Conservation (phyloP, 2,113 vertebrate species). For the Hucho hucho region DNA sequence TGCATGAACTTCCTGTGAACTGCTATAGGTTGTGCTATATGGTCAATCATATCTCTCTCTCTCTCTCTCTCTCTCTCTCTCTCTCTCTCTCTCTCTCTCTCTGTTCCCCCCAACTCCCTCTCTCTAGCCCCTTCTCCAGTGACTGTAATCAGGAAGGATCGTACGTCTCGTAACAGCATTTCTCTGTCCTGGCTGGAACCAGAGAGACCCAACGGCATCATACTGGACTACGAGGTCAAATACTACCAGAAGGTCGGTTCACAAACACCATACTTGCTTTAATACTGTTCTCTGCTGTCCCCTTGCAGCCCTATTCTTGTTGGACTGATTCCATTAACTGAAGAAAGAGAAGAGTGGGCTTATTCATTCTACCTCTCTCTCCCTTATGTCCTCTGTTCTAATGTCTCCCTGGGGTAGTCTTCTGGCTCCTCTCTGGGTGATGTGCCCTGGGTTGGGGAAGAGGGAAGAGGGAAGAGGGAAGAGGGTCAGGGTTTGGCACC, state of each 20-base stretch:
- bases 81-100: slow-evolving; percentile 32
- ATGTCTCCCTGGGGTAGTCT: too few relatives aligned
- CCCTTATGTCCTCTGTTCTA: too few relatives aligned
- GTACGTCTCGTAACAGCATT: slow-evolving; percentile 91
- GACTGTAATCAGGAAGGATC: slow-evolving; percentile 88
- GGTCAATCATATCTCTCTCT: slow-evolving; percentile 20
- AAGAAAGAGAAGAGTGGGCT: too few relatives aligned
- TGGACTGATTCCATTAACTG: too few relatives aligned
- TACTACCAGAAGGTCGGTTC: slow-evolving; percentile 97
- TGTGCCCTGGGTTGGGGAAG: slow-evolving; percentile 16
- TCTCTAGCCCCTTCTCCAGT: slow-evolving; percentile 90
- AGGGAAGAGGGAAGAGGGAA: slow-evolving; percentile 21
- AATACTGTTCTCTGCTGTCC: too few relatives aligned
- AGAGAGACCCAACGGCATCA: slow-evolving; percentile 95
- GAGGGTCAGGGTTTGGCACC: slow-evolving; percentile 28
- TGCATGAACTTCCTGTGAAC: slow-evolving; percentile 69
- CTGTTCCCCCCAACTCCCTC: slow-evolving; percentile 28
- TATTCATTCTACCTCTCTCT: too few relatives aligned
- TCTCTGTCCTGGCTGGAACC: slow-evolving; percentile 95
- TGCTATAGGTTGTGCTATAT: slow-evolving; percentile 1
- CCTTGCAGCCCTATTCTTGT: too few relatives aligned
- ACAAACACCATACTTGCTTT: not conserved
- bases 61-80: slow-evolving; percentile 42
- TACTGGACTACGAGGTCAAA: slow-evolving; percentile 98
- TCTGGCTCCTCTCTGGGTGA: slow-evolving; percentile 7